Conservation (phyloP, 2,797 vertebrate genomes). For the Hoplostethus mediterraneus region DNA sequence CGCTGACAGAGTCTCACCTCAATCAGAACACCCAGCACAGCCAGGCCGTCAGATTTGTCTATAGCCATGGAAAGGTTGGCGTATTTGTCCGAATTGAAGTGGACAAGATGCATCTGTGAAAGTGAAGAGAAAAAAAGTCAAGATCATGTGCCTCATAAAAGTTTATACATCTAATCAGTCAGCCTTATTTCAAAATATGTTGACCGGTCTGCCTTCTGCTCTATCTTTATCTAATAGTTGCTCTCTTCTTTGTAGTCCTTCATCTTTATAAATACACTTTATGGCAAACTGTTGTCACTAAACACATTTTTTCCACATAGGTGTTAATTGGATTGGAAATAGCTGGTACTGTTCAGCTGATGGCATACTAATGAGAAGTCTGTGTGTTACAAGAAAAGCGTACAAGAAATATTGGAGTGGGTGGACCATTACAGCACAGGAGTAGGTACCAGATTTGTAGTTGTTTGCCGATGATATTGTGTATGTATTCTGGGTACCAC, state of each 20-base stretch:
- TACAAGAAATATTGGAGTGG: not conserved
- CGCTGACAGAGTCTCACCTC: slow-evolving; percentile 85
- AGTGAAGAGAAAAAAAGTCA: slow-evolving; percentile 44
- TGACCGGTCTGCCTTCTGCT: not conserved
- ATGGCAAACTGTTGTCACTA: not conserved
- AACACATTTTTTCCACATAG: not conserved
- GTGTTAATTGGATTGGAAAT: slow-evolving; percentile 26
- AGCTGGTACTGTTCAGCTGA: slow-evolving; percentile 7
- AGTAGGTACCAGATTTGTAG: slow-evolving; percentile 4
- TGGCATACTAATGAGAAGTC: not conserved
- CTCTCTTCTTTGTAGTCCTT: not conserved
- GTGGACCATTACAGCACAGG: not conserved
- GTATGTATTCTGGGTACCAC: slow-evolving; percentile 3
- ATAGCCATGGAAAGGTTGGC: slow-evolving; percentile 84
- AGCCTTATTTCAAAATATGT: not conserved
- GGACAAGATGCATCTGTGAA: slow-evolving; percentile 94
- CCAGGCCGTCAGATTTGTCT: slow-evolving; percentile 92
- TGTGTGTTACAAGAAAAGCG: not conserved
- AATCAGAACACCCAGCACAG: slow-evolving; percentile 93
- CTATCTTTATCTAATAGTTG: not conserved
- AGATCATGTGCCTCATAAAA: not conserved
- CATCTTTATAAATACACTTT: slow-evolving; percentile 5
- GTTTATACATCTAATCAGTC: not conserved
- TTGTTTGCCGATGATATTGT: not conserved
- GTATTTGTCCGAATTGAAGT: slow-evolving; percentile 95